phyloP scores from a whole-genome alignment of 2,113 vertebrate genomes.

The Hypomesus transpacificus region DNA sequence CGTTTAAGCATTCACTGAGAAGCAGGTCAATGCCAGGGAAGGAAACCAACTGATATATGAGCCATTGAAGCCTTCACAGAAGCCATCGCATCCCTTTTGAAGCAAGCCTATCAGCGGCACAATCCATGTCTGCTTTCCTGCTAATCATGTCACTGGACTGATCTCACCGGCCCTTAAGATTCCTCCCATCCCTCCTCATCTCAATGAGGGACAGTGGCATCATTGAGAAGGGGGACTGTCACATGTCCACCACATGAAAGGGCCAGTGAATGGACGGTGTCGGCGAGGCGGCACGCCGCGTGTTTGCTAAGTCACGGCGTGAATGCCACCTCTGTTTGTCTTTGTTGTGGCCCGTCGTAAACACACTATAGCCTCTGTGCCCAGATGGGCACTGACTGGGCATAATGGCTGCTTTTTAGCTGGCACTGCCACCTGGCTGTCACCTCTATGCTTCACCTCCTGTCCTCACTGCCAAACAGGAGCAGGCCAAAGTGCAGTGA shows the following conservation, averaged over 20 bases:
- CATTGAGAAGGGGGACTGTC: neutral
- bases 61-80: neutral
- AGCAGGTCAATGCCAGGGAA: too few relatives aligned
- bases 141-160: neutral
- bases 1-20: too few relatives aligned
- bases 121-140: neutral
- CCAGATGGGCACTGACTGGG: slow-evolving; percentile 28
- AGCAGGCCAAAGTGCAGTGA: neutral
- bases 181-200: neutral
- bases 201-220: neutral
- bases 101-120: neutral
- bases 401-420: slow-evolving; percentile 33
- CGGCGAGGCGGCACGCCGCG: neutral
- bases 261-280: neutral
- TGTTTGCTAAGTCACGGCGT: slow-evolving; percentile 17
- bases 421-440: neutral
- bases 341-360: slow-evolving; percentile 16
- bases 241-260: neutral
- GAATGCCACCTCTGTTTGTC: slow-evolving; percentile 7
- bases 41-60: neutral
- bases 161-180: neutral
- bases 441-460: slow-evolving; percentile 22
- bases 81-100: neutral
- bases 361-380: slow-evolving; percentile 36
- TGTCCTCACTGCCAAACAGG: slow-evolving; percentile 24